Percentiles rank a stretch among this genome's conserved stretches.
Evolutionary conservation across 1,140 invertebrate genomes (phyloP).

Genomic region (Eufriesea mexicana): DNA sequence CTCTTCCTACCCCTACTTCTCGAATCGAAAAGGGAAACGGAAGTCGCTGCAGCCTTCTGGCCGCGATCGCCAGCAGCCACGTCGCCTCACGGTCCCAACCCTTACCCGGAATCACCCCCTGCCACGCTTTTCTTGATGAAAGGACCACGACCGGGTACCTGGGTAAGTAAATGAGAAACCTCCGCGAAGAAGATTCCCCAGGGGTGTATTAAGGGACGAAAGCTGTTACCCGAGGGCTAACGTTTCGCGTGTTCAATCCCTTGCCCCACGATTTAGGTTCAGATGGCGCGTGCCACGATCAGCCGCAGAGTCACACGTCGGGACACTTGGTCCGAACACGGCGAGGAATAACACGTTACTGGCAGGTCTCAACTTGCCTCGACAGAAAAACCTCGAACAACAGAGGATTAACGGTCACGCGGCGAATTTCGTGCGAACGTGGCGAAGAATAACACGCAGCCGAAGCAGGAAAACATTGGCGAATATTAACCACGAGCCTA

Average conservation of each 20-base stretch:
- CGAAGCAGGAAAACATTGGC: too few relatives aligned
- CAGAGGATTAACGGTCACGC: too few relatives aligned
- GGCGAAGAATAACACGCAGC: too few relatives aligned
- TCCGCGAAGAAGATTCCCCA: too few relatives aligned
- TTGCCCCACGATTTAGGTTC: neutral
- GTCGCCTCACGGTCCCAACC: neutral
- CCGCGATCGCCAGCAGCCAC: neutral
- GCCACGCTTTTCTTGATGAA: neutral
- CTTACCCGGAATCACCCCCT: neutral
- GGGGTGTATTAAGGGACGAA: neutral
- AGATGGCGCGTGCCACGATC: too few relatives aligned
- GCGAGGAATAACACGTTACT: too few relatives aligned
- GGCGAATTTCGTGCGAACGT: too few relatives aligned
- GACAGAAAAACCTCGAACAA: too few relatives aligned
- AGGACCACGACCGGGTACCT: neutral
- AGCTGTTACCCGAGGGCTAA: neutral
- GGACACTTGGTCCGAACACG: too few relatives aligned
- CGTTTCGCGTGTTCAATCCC: neutral
- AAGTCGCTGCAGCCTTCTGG: neutral
- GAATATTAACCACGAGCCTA: too few relatives aligned
- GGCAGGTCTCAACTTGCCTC: too few relatives aligned
- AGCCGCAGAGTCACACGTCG: too few relatives aligned
- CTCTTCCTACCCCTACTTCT: neutral
- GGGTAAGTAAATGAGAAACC: neutral
- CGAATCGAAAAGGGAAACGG: neutral